Conservation (phyloP, 2,797 vertebrate genomes). For the Typhlichthys subterraneus region DNA sequence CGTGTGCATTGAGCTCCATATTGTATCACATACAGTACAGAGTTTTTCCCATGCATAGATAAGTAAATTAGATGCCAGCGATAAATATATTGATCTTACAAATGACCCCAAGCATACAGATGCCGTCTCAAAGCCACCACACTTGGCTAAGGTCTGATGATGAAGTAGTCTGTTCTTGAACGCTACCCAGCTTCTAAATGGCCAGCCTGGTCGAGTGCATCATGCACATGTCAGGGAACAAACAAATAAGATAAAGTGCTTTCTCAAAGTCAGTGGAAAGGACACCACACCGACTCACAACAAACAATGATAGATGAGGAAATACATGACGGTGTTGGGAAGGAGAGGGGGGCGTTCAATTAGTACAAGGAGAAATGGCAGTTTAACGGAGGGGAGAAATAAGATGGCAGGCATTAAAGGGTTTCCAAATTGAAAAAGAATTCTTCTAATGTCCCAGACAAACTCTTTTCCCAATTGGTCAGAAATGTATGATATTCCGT, state of each 20-base stretch:
- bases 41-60: slow-evolving; percentile 14
- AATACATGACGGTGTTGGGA: slow-evolving; percentile 58
- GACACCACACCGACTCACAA: slow-evolving; percentile 64
- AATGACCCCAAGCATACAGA: slow-evolving; percentile 57
- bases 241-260: slow-evolving; percentile 82
- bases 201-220: slow-evolving; percentile 70
- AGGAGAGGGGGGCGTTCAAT: slow-evolving; percentile 66
- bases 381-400: slow-evolving; percentile 61
- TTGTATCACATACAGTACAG: slow-evolving; percentile 1
- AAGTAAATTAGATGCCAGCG: slow-evolving; percentile 67
- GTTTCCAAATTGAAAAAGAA: slow-evolving; percentile 71
- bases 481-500: slow-evolving; percentile 77
- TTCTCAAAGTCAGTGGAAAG: slow-evolving; percentile 80
- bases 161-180: slow-evolving; percentile 66
- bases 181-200: slow-evolving; percentile 68
- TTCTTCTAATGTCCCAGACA: slow-evolving; percentile 71
- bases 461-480: slow-evolving; percentile 70
- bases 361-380: slow-evolving; percentile 75
- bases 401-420: slow-evolving; percentile 66
- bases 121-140: slow-evolving; percentile 41
- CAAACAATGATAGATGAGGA: slow-evolving; percentile 79
- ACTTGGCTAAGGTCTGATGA: slow-evolving; percentile 46
- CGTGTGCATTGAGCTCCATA: slow-evolving; percentile 6
- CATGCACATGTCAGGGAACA: slow-evolving; percentile 76
- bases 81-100: slow-evolving; percentile 64